A percentile compares a stretch with the other conserved stretches of the same genome.
These are phyloP conservation scores for Phasianus colchicus DNA, from an alignment of 2,113 vertebrate species.

Conservation along the genomic window DNA sequence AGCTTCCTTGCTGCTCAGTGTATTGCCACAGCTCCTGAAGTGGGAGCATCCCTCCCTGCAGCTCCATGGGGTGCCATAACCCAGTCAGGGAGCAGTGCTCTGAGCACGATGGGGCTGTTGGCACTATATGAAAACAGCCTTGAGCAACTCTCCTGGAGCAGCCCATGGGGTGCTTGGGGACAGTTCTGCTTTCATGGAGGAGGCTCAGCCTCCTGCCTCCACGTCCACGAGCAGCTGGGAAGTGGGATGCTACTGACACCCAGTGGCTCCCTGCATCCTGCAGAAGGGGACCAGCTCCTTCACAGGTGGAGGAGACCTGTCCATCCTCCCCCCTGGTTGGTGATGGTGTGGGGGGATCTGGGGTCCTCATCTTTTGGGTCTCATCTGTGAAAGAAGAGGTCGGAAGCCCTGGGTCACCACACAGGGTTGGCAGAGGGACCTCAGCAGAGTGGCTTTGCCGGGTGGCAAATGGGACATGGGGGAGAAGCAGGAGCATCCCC, in stretches of 20 bases:
- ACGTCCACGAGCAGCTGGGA: background rate
- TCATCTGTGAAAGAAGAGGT: accelerated
- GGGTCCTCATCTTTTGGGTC: accelerated
- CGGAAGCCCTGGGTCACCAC: accelerated
- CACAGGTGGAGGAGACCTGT: background rate
- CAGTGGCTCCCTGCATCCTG: slow-evolving; percentile 51
- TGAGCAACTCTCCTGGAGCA: accelerated
- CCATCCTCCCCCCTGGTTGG: background rate
- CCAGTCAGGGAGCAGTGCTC: background rate
- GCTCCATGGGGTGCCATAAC: background rate
- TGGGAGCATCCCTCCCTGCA: background rate
- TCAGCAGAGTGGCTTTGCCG: background rate
- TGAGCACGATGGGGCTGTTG: background rate
- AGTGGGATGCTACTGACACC: slow-evolving; percentile 70
- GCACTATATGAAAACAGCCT: background rate
- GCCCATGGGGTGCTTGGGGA: accelerated
- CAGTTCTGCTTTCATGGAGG: background rate
- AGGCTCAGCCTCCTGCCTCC: background rate
- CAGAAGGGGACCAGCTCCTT: background rate
- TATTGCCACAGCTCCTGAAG: background rate
- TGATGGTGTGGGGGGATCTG: background rate
- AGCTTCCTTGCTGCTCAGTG: background rate
- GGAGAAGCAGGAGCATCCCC: accelerated
- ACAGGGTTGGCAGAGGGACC: background rate
- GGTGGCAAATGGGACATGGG: background rate